Evolutionary conservation across 2,888 invertebrate genomes (phyloP).

Genomic region (Cataglyphis cursor): DNA sequence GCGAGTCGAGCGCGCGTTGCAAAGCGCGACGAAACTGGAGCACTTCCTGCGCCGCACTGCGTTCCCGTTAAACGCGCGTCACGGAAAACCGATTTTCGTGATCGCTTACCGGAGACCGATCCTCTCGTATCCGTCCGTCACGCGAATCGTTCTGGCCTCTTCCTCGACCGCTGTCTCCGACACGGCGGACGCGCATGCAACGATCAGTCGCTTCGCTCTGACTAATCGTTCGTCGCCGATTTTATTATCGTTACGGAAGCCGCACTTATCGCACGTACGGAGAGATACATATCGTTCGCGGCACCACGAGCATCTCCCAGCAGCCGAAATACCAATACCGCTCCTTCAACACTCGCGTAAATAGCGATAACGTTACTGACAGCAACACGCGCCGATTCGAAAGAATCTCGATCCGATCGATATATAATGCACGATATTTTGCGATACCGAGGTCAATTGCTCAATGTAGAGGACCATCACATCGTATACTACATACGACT

Average conservation of each 20-base stretch:
- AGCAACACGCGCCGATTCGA: background rate
- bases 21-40: conserved; percentile 41
- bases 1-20: conserved; percentile 28
- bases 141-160: no score
- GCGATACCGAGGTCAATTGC: background rate
- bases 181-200: background rate
- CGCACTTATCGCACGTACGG: conserved; percentile 22
- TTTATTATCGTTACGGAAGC: conserved; percentile 1
- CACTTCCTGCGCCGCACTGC: conserved; percentile 51
- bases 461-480: background rate
- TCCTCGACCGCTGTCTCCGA: background rate
- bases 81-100: conserved; percentile 39
- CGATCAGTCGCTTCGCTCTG: background rate
- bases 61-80: conserved; percentile 82
- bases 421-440: background rate
- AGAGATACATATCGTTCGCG: conserved; percentile 24
- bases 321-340: background rate
- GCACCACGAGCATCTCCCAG: background rate
- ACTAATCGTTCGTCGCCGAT: background rate
- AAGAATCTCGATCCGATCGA: background rate
- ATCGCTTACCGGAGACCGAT: background rate
- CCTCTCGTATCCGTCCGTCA: background rate
- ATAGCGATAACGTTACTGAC: background rate
- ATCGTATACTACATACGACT: conserved; percentile 62
- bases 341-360: background rate